phyloP scores from a whole-genome alignment of 2,113 vertebrate species.

The Solea solea region DNA sequence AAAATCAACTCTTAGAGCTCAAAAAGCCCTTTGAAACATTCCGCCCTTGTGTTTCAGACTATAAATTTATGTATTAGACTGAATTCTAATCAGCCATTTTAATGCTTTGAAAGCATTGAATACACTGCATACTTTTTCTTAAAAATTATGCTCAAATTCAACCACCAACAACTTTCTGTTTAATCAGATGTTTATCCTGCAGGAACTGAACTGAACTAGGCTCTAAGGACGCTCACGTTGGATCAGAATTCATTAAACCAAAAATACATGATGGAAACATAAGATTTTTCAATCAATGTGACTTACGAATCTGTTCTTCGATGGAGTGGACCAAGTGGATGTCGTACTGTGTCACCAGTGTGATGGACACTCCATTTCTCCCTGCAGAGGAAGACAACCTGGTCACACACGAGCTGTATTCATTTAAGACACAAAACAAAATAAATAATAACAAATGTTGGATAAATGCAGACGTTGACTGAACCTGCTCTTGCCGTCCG shows the following conservation, averaged over 20 bases:
- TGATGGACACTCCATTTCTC: conserved; percentile 89
- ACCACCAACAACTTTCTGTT: neutral
- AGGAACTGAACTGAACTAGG: no score
- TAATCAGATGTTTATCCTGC: no score
- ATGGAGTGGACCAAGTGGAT: conserved; percentile 93
- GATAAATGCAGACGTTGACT: neutral
- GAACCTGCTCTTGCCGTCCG: conserved; percentile 93
- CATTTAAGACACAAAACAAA: neutral
- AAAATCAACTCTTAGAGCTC: no score
- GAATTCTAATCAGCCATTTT: no score
- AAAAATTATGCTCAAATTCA: neutral
- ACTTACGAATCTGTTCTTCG: conserved; percentile 92
- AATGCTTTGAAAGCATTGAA: no score
- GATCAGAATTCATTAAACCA: neutral
- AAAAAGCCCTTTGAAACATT: no score
- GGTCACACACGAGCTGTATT: neutral
- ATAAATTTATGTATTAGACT: no score
- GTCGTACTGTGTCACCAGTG: conserved; percentile 96
- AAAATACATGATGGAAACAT: neutral
- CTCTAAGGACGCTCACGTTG: neutral
- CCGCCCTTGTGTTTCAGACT: no score
- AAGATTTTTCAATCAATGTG: neutral
- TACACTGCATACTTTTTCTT: no score
- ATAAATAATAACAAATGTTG: neutral
- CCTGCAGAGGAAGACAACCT: conserved; percentile 73